Evolutionary conservation across 2,113 vertebrate species (phyloP).

Genomic region (Phoenicopterus ruber): DNA sequence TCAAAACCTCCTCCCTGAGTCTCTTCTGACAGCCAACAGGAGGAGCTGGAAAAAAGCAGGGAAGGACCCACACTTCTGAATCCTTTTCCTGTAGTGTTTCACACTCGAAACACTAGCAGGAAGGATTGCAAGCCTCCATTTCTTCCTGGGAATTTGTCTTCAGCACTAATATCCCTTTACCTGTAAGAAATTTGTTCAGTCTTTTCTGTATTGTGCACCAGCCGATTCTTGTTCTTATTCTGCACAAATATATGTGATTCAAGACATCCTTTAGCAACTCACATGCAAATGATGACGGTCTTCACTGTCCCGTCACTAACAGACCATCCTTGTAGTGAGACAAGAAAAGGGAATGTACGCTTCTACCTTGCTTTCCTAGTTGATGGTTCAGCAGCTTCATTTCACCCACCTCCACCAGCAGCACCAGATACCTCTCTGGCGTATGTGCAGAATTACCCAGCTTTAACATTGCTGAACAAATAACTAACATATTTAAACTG

Average conservation of each 20-base stretch:
- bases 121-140: neutral
- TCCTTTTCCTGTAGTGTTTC: neutral
- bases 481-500: neutral
- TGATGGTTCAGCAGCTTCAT: neutral
- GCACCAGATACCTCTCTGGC: too few species aligned
- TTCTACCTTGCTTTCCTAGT: neutral
- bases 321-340: neutral
- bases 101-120: neutral
- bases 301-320: neutral
- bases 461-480: neutral
- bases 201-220: neutral
- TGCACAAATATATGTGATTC: neutral
- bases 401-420: neutral
- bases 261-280: neutral
- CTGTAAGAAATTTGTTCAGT: neutral
- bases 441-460: neutral
- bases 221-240: neutral
- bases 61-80: neutral
- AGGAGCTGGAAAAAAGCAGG: neutral
- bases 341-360: accelerated
- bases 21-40: neutral
- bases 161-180: neutral
- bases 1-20: neutral
- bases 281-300: accelerated
- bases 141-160: neutral